Evolutionary conservation across 2,888 invertebrate species (phyloP), one percentile per base, ranked within the genome.

Genomic region (Caenorhabditis sulstoni): DNA sequence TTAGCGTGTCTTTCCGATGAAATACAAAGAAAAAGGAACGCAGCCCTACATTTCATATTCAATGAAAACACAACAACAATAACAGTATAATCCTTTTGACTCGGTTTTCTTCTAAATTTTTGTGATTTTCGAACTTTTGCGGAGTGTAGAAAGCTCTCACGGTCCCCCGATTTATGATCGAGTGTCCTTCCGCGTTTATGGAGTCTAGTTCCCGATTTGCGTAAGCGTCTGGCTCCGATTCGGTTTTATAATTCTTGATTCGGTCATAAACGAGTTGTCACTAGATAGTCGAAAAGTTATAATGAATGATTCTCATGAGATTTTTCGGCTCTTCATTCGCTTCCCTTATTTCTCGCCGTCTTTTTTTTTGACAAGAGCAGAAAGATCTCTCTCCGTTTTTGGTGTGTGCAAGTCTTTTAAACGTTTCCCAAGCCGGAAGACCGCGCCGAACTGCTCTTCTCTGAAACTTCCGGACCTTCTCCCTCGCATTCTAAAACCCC

Each of bases 251-350:
- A 47, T 47, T 47, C 9, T 18, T 50, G 11, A 50, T 50, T 18
- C 3, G 49, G 29, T 29, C 29, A 5, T 29, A 5, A 29, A 7
- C 3, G 7, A 29, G 29, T 7, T 29, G 29, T 7, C n/a, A 52
- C 11, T 3, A 44, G 44, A 47, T 47, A 18, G 47, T 47, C n/a
- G 16, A 47, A 18, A 29, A 53, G 58, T 73, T 64, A 73, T 73
- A 62, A 73, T 58, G 64, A 73, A 64, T 64, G 73, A 64, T 65
- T 73, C 73, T 73, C 73, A 58, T 73, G 73, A 73, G 73, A 64
- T 64, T 73, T 29, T 65, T 44, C 41, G 57, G 57, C 64, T 64
- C 64, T 55, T 73, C 61, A 64, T 71, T 61, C 62, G 53, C 53
- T 45, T 41, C 35, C 20, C 47, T 64, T 50, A 14, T 16, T 22